Base-by-base conservation (phyloP, 1,140 invertebrate species). In the fruit fly (Drosophila melanogaster) region DNA sequence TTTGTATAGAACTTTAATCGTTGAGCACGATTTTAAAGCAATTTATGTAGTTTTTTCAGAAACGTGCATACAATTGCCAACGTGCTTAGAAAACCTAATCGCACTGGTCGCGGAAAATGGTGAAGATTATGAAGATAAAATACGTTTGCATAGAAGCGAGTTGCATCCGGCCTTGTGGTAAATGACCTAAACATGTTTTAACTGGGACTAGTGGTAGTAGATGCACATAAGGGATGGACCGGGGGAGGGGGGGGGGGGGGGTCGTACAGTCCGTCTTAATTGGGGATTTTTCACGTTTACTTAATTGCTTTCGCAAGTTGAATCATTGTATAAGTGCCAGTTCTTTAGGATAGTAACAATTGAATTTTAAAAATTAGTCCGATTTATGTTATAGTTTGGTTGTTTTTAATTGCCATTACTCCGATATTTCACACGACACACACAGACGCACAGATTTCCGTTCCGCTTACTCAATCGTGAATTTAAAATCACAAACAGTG, bases 41-140 rank as follows among this genome's bases (percentile, higher is more conserved):
- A 91, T 92, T 92, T 92, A 79, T 92, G 84, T 92, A 92, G 91
- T 92, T 92, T 91, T 92, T 92, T 92, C 91, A 92, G 91, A 92
- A 87, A 89, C 78, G 69, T 92, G 86, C 84, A 89, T 92, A 90
- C 81, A 90, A 85, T 87, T 92, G 85, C 91, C 91, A 90, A 92
- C 91, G 77, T 81, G 89, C 69, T 79, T 92, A 90, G 90, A 92
- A 90, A 81, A 86, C 75, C 81, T 92, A 59, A 91, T 92, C 83
- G 90, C 89, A 77, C 86, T 92, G 81, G 91, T 92, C 75, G 90
- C 87, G 69, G 90, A 91, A 81, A 90, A 92, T 74, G 92, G 91
- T 86, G 92, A 92, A 85, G 90, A 80, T 74, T 92, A 91, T 81
- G 92, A 92, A 92, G 92, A 92, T 81, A 86, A 91, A 81, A 84